Conservation (phyloP, 2,113 vertebrate genomes). For the Machaerirhynchus nigripectus region DNA sequence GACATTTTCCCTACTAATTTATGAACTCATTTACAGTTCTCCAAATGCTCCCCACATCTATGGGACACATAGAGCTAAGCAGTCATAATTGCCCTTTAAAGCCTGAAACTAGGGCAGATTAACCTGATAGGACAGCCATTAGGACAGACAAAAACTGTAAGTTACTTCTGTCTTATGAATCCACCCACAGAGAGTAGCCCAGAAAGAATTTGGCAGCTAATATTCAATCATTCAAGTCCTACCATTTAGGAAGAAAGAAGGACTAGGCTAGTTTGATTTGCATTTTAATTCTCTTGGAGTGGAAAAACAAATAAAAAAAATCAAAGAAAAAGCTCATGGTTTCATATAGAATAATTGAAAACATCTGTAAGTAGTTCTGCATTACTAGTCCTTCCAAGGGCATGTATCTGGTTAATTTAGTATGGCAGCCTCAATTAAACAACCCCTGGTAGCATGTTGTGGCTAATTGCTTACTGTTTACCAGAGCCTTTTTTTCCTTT, state of each 20-base stretch:
- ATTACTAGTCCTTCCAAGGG: constrained; percentile 44
- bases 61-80: neutral
- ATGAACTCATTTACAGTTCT: neutral
- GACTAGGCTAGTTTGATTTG: neutral
- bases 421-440: constrained; percentile 73
- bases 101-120: neutral
- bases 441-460: constrained; percentile 67
- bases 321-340: constrained; percentile 45
- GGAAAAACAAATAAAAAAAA: constrained; percentile 62
- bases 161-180: neutral
- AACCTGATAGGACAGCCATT: neutral
- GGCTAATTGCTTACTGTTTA: constrained; percentile 72
- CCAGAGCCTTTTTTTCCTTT: constrained; percentile 56
- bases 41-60: neutral
- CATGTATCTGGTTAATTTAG: constrained; percentile 68
- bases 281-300: constrained; percentile 50
- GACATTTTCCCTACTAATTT: neutral
- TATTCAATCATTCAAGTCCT: neutral
- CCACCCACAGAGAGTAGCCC: neutral
- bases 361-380: constrained; percentile 59
- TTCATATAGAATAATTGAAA: constrained; percentile 64
- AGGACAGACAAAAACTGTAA: neutral
- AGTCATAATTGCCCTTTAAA: neutral
- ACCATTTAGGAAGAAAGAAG: neutral
- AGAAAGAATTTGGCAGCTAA: neutral